Conservation (phyloP, 1,140 invertebrate species). For the Drosophila eugracilis region DNA sequence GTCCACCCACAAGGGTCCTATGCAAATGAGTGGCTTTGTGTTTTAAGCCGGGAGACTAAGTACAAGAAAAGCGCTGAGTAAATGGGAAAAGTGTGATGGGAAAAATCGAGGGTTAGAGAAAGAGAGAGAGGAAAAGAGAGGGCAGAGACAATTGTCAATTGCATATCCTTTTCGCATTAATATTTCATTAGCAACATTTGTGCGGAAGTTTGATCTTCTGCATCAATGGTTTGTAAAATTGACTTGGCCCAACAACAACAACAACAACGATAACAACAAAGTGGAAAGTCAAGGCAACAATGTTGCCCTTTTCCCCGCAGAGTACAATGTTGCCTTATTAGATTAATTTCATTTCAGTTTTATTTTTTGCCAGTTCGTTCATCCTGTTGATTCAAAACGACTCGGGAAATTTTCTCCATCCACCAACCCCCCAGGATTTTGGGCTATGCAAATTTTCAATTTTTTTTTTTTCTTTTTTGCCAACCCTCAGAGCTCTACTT, state of each 20-base stretch:
- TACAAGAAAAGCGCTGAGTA: constrained; percentile 2
- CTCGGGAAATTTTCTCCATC: constrained; percentile 6
- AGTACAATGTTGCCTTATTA: constrained; percentile 74
- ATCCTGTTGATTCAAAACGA: constrained; percentile 71
- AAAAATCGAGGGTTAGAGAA: background rate
- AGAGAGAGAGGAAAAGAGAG: background rate
- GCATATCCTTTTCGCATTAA: constrained; percentile 84
- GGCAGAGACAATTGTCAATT: constrained; percentile 75
- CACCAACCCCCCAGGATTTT: constrained; percentile 4
- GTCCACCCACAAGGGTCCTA: constrained; percentile 39
- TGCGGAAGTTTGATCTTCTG: constrained; percentile 84
- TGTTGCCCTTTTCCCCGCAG: constrained; percentile 28
- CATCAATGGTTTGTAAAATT: constrained; percentile 84
- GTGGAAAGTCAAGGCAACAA: constrained; percentile 40
- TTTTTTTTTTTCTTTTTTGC: constrained; percentile 32
- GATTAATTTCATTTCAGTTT: constrained; percentile 82
- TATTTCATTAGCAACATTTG: constrained; percentile 84
- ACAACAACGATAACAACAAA: constrained; percentile 6
- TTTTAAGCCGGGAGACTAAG: constrained; percentile 46
- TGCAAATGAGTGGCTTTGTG: constrained; percentile 71
- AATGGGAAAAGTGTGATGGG: background rate
- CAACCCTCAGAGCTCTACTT: constrained; percentile 70
- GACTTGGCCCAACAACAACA: constrained; percentile 61
- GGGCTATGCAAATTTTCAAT: constrained; percentile 71
- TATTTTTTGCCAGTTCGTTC: constrained; percentile 39